Evolutionary conservation across 2,888 invertebrate species (phyloP).

Genomic region (Hetaerina titia): DNA sequence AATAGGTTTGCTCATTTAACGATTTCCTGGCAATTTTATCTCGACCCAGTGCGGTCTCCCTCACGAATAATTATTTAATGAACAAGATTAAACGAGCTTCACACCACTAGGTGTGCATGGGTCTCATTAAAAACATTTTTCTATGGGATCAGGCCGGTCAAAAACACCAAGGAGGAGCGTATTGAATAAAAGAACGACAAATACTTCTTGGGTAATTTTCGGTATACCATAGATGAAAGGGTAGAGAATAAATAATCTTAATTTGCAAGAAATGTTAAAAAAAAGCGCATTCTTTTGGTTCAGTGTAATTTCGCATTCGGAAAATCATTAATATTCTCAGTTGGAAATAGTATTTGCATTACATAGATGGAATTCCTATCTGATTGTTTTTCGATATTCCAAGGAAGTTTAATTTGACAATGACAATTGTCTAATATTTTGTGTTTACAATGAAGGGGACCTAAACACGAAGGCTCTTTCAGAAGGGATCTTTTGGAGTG

Average conservation of each 20-base stretch:
- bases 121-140: neutral
- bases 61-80: neutral
- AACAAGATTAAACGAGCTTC: neutral
- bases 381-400: too few species aligned
- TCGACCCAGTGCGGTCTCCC: neutral
- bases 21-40: neutral
- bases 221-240: neutral
- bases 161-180: neutral
- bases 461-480: too few species aligned
- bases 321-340: too few species aligned
- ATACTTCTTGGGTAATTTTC: neutral
- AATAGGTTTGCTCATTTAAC: neutral
- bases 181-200: neutral
- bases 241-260: neutral
- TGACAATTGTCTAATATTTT: too few species aligned
- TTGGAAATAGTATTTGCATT: too few species aligned
- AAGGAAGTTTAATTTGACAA: too few species aligned
- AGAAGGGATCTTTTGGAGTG: too few species aligned
- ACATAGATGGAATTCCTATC: too few species aligned
- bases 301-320: neutral
- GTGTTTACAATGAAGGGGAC: too few species aligned
- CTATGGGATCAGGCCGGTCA: neutral
- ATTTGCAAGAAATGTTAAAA: neutral
- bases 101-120: neutral
- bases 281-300: neutral